Base-by-base conservation (phyloP, 2,888 invertebrate genomes). In the Stenotaenia linearis region DNA sequence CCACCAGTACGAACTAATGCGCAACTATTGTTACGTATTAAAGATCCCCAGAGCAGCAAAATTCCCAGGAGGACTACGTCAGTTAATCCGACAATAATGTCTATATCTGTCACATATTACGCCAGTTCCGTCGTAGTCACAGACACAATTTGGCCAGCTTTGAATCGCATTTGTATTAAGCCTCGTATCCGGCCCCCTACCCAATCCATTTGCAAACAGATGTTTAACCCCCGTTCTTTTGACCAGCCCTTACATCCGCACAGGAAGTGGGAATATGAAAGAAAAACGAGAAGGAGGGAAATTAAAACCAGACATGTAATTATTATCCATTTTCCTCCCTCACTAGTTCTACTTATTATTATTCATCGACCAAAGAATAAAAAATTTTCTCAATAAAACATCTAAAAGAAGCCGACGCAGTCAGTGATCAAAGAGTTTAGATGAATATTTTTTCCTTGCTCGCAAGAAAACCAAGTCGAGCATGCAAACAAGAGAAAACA, bases 401-500 rank as follows among this genome's bases (percentile, higher is more conserved):
- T 28, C 28, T 69, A 9, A 28, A 69, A 69, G 25, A 28, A 28
- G 25, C 69, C 0, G 18, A 45, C 6, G 2, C 23, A 69, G 69
- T 6, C 50, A 21, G 50, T 50, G 18, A 69, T 69, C 69, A 69
- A 69, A 69, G 69, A 25, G 69, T 69, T 69, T 10, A n/a, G 15
- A 28, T 23, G 50, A n/a, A 50, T 50, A 18, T 50, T 50, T 50
- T n/a, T 40, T 15, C 40, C 40, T 40, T 15, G 7, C 50, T 50
- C 21, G 69, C 23, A 69, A n/a, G 6, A 69, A 28, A 69, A 23
- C 25, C 69, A 69, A 69, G 69, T 69, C 25, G 25, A 69, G 69
- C 69, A 69, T 69, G 25, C 23, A 69, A 69, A 69, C 69, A 69
- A 69, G 69, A 28, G 69, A 69, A 69, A 69, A 69, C 69, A 69